Evolutionary conservation across 2,797 vertebrate species (phyloP), one percentile per base, ranked within the genome.

Genomic region (Oryzias dopingdopingensis): DNA sequence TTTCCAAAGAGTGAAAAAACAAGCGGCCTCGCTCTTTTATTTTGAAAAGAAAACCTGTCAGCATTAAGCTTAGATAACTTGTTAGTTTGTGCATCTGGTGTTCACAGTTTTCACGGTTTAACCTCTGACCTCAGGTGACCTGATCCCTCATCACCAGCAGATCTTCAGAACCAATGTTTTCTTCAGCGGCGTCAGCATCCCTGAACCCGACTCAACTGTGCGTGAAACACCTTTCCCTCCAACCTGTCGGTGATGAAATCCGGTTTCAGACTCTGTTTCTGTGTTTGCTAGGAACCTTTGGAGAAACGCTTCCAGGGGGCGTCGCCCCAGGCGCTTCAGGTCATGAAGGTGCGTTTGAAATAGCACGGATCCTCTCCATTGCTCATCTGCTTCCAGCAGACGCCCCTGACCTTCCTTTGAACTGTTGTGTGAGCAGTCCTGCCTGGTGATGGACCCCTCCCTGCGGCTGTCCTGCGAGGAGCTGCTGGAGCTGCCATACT

Each of bases 71-170:
- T 26, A 2, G 6, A 7, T 37, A 37, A 12, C 10, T 12, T 37
- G 32, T 12, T 37, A 37, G 32, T 37, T 37, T 32, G 29, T 32
- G 29, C 7, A 7, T 32, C 29, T 56, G 18, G 20, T 29, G 32
- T 6, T 67, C 7, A 52, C 54, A 0, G 49, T 29, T 40, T 6
- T 67, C 6, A 52, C 54, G 0, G 49, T 65, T 20, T 52, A 1
- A 15, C 64, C 54, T 67, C 52, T 65, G 62, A 58, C 79, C 67
- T 32, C 72, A 96, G 94, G 94, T 82, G 94, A 95, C 75, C 88
- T 96, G 73, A 96, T 94, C 74, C 94, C 93, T 65, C 91, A 92
- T 48, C 95, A 95, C 67, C 94, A 95, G 59, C 93, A 92, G 77
- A 90, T 94, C 62, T 96, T 96, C 79, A 92, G 74, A 66, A 94